Evolutionary conservation across 1,140 invertebrate genomes (phyloP).

Genomic region (Drosophila punjabiensis): DNA sequence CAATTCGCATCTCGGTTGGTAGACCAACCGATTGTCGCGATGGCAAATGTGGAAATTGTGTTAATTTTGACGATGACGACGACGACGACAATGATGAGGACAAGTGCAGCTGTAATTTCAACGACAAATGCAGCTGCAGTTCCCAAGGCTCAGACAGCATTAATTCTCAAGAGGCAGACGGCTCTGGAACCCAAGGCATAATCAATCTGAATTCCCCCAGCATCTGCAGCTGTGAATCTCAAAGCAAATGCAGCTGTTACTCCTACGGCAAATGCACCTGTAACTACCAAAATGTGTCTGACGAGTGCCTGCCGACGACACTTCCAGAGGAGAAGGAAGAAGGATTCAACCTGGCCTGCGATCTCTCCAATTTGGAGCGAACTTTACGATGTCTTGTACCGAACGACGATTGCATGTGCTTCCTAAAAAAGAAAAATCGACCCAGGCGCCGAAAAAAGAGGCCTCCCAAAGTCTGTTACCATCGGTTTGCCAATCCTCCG

Average conservation of each 20-base stretch:
- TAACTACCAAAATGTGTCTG: neutral
- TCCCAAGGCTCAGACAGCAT: neutral
- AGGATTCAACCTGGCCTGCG: constrained; percentile 4
- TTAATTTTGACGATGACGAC: too few relatives aligned
- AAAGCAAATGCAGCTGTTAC: neutral
- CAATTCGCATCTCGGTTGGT: constrained; percentile 23
- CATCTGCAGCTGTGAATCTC: neutral
- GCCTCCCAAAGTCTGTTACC: neutral
- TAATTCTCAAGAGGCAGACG: neutral
- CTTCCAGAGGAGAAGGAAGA: neutral
- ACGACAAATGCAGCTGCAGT: neutral
- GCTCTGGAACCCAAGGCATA: too few relatives aligned
- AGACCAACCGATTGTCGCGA: neutral
- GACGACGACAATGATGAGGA: neutral
- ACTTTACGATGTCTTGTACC: constrained; percentile 30
- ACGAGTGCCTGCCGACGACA: too few relatives aligned
- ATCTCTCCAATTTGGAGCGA: constrained; percentile 30
- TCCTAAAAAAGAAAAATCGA: constrained; percentile 28
- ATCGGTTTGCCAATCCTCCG: constrained; percentile 56
- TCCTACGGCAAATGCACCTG: neutral
- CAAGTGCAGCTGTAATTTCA: neutral
- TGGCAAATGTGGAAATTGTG: neutral
- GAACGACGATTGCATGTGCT: constrained; percentile 38
- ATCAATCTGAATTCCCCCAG: too few relatives aligned
- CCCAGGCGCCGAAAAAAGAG: constrained; percentile 18